phyloP scores from a whole-genome alignment of 2,888 invertebrate genomes.

The Acheta domesticus region DNA sequence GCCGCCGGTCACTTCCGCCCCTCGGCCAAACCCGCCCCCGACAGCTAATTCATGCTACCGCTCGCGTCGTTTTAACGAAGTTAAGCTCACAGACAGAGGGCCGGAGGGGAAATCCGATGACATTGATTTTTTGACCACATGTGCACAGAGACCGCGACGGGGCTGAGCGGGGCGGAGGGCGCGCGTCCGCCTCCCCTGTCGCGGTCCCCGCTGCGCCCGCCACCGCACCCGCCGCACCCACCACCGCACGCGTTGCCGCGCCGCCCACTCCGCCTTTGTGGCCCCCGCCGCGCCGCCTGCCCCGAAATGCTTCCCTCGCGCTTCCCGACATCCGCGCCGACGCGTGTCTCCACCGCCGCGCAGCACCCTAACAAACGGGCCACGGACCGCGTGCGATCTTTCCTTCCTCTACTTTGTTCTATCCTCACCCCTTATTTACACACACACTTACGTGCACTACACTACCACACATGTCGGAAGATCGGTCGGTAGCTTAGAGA shows the following conservation, averaged over 20 bases:
- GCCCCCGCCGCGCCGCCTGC: background rate
- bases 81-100: background rate
- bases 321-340: background rate
- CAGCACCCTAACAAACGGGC: background rate
- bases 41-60: conserved; percentile 2
- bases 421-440: too few species aligned
- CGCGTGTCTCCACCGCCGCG: too few species aligned
- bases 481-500: too few species aligned
- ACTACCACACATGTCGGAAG: too few species aligned
- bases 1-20: background rate
- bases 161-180: too few species aligned
- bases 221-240: too few species aligned
- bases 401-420: too few species aligned
- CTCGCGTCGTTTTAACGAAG: background rate
- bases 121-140: conserved; percentile 9
- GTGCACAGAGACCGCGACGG: background rate
- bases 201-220: too few species aligned
- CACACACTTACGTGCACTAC: too few species aligned
- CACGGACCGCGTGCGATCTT: background rate
- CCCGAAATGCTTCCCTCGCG: background rate
- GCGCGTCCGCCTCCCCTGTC: too few species aligned
- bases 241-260: too few species aligned
- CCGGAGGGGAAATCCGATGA: background rate
- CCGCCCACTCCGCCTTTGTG: background rate
- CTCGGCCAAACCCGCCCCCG: background rate